Base-by-base conservation (phyloP, 2,888 invertebrate genomes). In the Nomada flava region DNA sequence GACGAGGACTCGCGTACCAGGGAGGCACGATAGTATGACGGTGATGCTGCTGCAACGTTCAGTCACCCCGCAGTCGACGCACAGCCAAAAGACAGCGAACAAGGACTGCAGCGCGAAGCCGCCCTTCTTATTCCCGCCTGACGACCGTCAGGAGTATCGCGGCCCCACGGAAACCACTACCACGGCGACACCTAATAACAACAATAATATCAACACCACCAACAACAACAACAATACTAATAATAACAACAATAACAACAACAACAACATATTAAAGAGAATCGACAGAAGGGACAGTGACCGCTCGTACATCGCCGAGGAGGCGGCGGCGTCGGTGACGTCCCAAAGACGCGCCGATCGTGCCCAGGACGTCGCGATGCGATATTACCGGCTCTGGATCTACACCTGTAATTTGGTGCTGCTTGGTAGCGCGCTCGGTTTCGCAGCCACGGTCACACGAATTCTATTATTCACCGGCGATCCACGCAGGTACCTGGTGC, bases 321-420 rank as follows among this genome's bases (percentile, higher is more conserved):
- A 84, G 82, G 77, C 89, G 87, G 90, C 84, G 91, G 84, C 77
- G 80, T 89, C 84, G 90, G 89, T 74, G 88, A 88, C 83, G 85
- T 87, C 74, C 78, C 89, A 77, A 80, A 89, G 85, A 87, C 89
- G 82, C 86, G 89, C 84, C 76, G 94, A 87, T 93, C 92, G 92
- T 93, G 94, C 94, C 92, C 95, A 95, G 95, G 95, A 95, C 94
- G 95, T 95, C 93, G 95, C 95, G 92, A 96, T 96, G 96, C 95
- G 97, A 95, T 97, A 97, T 95, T 97, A 97, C 95, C 96, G 97
- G 95, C 96, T 98, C 94, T 98, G 98, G 98, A 98, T 98, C 94
- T 98, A 98, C 95, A 97, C 97, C 94, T 98, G 97, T 96, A 98
- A 98, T 95, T 96, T 97, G 94, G 97, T 97, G 92, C 95, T 98